Percentiles rank a stretch among this genome's conserved stretches.
Evolutionary conservation across 2,797 vertebrate genomes (phyloP).

Genomic region (Acanthis flammea): DNA sequence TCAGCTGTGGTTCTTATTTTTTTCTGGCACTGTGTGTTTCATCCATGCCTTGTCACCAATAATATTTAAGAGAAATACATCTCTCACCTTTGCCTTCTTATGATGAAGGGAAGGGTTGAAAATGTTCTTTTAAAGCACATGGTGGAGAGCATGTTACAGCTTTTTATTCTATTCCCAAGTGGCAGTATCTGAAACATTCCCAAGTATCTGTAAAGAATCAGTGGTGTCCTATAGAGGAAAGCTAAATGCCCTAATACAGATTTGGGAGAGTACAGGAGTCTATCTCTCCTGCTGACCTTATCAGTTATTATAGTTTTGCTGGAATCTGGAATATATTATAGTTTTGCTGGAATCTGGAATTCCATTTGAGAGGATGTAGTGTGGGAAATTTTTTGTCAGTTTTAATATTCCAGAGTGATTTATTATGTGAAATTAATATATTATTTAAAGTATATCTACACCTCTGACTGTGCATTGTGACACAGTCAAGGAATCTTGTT

Average conservation of each 20-base stretch:
- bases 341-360: not conserved
- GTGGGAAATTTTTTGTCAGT: not conserved
- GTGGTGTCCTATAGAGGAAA: not conserved
- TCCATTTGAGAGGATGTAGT: not conserved
- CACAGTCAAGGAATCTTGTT: not conserved
- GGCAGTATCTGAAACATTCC: not conserved
- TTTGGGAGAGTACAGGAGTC: not conserved
- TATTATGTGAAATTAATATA: not conserved
- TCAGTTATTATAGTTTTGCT: not conserved
- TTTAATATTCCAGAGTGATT: not conserved
- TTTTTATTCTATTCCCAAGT: not conserved
- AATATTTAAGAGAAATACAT: not conserved
- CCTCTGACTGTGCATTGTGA: not conserved
- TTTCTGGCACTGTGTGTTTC: not conserved
- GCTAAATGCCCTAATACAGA: not conserved
- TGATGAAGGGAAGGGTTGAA: not conserved
- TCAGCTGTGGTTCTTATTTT: not conserved
- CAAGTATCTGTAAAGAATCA: not conserved
- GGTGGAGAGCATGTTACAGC: not conserved
- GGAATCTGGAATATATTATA: too few relatives aligned
- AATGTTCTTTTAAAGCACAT: not conserved
- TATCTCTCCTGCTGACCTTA: not conserved
- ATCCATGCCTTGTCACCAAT: not conserved
- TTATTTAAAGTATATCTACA: not conserved
- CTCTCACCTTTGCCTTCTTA: not conserved